phyloP scores from a whole-genome alignment of 1,140 invertebrate genomes.

The Drosophila subpulchrella region DNA sequence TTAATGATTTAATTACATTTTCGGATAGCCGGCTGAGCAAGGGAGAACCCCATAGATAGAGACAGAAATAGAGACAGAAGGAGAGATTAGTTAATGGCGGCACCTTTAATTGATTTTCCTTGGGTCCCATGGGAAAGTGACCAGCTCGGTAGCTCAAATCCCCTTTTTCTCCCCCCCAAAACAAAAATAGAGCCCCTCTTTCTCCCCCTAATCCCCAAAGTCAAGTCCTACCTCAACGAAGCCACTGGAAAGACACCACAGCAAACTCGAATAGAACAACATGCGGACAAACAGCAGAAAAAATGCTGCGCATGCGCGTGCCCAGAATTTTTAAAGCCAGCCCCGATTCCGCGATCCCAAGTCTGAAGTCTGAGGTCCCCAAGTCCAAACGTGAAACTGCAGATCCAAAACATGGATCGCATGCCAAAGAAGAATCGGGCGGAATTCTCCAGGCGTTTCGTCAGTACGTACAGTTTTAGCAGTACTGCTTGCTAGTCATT shows the following conservation, averaged over 20 bases:
- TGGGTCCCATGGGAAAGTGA: conserved; percentile 62
- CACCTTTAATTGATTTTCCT: conserved; percentile 67
- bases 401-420: conserved; percentile 20
- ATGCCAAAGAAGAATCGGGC: conserved; percentile 25
- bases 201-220: conserved; percentile 15
- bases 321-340: conserved; percentile 23
- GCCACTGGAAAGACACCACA: conserved; percentile 3
- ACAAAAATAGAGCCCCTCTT: neutral
- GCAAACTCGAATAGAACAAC: conserved; percentile 17
- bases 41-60: too few species aligned
- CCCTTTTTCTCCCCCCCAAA: neutral
- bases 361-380: conserved; percentile 1
- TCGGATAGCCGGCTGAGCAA: conserved; percentile 11
- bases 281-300: conserved; percentile 23
- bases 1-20: conserved; percentile 77
- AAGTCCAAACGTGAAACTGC: conserved; percentile 7
- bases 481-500: neutral
- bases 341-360: conserved; percentile 19
- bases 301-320: conserved; percentile 57
- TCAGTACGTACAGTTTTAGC: conserved; percentile 10
- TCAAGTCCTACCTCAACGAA: conserved; percentile 50
- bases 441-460: conserved; percentile 14
- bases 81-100: conserved; percentile 35
- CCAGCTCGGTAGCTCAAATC: conserved; percentile 1
- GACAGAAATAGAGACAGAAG: neutral